Percentiles rank a stretch among this genome's conserved stretches.
These are phyloP conservation scores for Andrena praecox DNA, from an alignment of 2,888 invertebrate genomes.

Conservation along the genomic window DNA sequence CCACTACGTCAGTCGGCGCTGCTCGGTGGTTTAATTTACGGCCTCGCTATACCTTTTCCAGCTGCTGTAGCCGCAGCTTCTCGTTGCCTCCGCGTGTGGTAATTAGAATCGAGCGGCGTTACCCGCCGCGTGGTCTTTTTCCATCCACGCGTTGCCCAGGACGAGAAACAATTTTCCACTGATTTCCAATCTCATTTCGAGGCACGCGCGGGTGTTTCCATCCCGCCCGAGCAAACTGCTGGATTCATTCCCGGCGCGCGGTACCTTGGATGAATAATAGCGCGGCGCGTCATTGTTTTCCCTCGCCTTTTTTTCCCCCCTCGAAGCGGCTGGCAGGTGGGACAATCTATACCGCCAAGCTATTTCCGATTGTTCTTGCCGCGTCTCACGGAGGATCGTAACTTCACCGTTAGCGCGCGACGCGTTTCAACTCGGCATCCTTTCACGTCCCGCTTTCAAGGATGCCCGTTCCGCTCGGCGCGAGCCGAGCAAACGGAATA, in stretches of 20 bases:
- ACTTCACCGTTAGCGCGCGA: conserved; percentile 45
- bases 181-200: conserved; percentile 27
- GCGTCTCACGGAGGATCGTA: conserved; percentile 29
- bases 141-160: background rate
- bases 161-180: conserved; percentile 12
- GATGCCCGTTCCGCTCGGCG: conserved; percentile 2
- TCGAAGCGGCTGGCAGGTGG: conserved; percentile 24
- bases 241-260: background rate
- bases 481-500: background rate
- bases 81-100: no score
- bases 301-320: conserved; percentile 17
- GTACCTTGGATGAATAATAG: conserved; percentile 25
- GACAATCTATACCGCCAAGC: conserved; percentile 33
- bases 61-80: no score
- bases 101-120: background rate
- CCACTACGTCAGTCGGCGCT: no score
- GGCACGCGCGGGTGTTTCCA: background rate
- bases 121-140: background rate
- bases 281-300: conserved; percentile 35
- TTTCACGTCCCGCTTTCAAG: conserved; percentile 49
- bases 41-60: no score
- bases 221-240: background rate
- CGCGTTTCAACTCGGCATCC: conserved; percentile 15
- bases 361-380: conserved; percentile 48
- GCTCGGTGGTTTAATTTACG: no score